Percentiles rank a stretch among this genome's conserved stretches.
These are phyloP conservation scores for Pedicia rivosa DNA, from an alignment of 2,888 invertebrate species.

Conservation along the genomic window DNA sequence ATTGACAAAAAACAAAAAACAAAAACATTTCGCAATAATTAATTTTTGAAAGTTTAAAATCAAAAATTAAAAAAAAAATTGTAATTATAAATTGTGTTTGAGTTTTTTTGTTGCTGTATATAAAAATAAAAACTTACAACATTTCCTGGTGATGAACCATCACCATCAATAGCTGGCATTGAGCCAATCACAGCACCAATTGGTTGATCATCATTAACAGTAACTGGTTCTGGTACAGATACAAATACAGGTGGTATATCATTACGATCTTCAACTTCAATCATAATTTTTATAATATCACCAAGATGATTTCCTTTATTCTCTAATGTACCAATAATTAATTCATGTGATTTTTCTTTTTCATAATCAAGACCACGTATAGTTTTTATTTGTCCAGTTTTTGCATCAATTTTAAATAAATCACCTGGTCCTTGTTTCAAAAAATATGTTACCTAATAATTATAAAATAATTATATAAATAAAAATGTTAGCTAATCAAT, in stretches of 20 bases:
- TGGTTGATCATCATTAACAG: slow-evolving; percentile 65
- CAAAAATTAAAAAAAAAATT: too few relatives aligned
- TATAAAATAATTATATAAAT: neutral
- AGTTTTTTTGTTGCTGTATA: too few relatives aligned
- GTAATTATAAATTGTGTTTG: too few relatives aligned
- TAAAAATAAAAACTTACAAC: too few relatives aligned
- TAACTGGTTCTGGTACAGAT: slow-evolving; percentile 64
- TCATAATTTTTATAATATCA: slow-evolving; percentile 55
- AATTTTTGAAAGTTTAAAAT: too few relatives aligned
- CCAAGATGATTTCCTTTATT: slow-evolving; percentile 52
- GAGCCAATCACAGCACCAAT: slow-evolving; percentile 68
- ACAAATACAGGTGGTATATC: slow-evolving; percentile 80
- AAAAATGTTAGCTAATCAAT: too few relatives aligned
- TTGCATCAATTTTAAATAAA: slow-evolving; percentile 67
- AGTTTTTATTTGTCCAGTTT: slow-evolving; percentile 63
- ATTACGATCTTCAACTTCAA: slow-evolving; percentile 63
- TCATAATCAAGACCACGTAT: slow-evolving; percentile 65
- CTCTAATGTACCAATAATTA: slow-evolving; percentile 70
- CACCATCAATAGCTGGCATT: slow-evolving; percentile 64
- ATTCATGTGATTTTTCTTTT: slow-evolving; percentile 49
- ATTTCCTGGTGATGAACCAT: slow-evolving; percentile 74
- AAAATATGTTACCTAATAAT: slow-evolving; percentile 56
- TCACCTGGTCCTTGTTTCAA: slow-evolving; percentile 68
- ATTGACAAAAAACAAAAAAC: too few relatives aligned
- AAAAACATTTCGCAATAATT: too few relatives aligned